phyloP scores from a whole-genome alignment of 2,797 vertebrate genomes.

The Anomalospiza imberbis region DNA sequence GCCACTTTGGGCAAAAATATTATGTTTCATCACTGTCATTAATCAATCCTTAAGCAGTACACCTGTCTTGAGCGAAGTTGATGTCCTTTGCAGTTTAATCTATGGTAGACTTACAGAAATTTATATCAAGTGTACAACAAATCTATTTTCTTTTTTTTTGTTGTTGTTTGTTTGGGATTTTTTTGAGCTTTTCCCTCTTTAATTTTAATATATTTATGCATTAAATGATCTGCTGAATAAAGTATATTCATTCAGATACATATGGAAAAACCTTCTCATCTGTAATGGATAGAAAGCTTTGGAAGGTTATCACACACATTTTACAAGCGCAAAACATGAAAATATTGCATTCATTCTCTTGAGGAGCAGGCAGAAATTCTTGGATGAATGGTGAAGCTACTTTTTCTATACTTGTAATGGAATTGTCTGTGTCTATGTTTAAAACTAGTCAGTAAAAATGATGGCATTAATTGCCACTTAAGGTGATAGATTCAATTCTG shows the following conservation, averaged over 20 bases:
- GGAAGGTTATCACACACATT: neutral
- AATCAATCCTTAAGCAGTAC: neutral
- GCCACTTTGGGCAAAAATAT: neutral
- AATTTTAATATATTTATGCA: neutral
- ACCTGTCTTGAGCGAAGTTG: neutral
- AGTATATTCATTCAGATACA: neutral
- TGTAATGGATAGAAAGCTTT: neutral
- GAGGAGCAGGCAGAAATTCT: neutral
- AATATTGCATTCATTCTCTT: neutral
- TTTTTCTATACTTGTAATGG: neutral
- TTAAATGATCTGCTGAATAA: neutral
- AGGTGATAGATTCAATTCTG: neutral
- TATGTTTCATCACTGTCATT: neutral
- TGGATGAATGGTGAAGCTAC: neutral
- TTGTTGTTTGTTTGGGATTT: neutral
- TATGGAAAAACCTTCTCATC: neutral
- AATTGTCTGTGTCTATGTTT: neutral
- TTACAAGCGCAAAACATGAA: neutral
- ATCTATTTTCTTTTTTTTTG: neutral
- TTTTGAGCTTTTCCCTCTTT: neutral
- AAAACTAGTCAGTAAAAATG: neutral
- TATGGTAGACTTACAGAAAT: neutral
- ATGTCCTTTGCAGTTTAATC: neutral
- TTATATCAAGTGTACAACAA: neutral
- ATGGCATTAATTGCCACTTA: neutral